Base-by-base conservation (phyloP, 2,113 vertebrate species). In the Spea multiplicata region DNA sequence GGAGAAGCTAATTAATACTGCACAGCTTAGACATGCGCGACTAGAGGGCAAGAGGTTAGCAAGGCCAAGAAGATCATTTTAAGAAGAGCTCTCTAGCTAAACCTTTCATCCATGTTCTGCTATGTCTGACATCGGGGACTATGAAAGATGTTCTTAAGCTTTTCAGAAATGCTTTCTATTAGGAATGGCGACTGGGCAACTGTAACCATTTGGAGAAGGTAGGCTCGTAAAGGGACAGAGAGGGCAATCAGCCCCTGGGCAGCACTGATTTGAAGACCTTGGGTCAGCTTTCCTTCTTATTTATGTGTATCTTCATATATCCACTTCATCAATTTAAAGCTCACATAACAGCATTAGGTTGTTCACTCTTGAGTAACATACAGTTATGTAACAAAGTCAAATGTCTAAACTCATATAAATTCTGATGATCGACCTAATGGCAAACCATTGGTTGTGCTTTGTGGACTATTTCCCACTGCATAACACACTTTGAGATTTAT, bases 11-110 rank as follows among this genome's bases (percentile, higher is more conserved):
- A 80, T 80, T 73, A 80, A 70, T 49, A 7, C 62, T 49, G 71
- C 45, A 17, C 44, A 55, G 70, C 62, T 45, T 44, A 80, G 70
- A 59, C 71, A 80, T 73, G 71, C 59, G 77, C 30, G 64, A 62
- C 69, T 80, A 55, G 61, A 73, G 77, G 61, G 49, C 62, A 9
- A 52, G 44, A 55, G 77, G 70, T 80, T 73, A 80, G 70, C 62
- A 59, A 80, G 77, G 70, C 70, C 77, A 80, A 80, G 70, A 61
- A 73, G 62, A 49, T 73, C 62, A 80, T 48, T 66, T 55, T 66
- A 62, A 80, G 55, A 80, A 66, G 59, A 30, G 50, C 59, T 61
- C 73, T 44, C 70, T 48, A 49, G 49, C 65, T 46, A 80, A 80
- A 73, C 30, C 71, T 66, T 79, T 80, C 62, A 80, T 67, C 61